These are phyloP conservation scores for Oxyruncus cristatus DNA, from an alignment of 2,113 vertebrate species.

Conservation along the genomic window DNA sequence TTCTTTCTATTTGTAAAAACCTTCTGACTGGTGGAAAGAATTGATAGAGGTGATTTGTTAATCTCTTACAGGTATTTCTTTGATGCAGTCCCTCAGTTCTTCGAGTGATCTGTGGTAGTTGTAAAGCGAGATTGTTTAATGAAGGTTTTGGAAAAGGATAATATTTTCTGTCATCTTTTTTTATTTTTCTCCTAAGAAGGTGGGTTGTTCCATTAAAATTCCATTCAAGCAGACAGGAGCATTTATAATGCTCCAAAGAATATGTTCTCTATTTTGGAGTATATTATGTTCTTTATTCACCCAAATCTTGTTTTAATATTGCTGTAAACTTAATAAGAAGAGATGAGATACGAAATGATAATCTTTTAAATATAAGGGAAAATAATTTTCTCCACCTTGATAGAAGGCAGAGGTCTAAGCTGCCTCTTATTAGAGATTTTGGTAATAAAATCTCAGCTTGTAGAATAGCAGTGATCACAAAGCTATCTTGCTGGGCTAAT, in stretches of 20 bases:
- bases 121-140: conserved; percentile 9
- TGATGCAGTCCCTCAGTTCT: background rate
- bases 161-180: conserved; percentile 8
- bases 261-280: conserved; percentile 48
- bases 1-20: background rate
- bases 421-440: conserved; percentile 63
- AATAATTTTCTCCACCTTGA: conserved; percentile 65
- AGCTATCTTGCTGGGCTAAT: conserved; percentile 58
- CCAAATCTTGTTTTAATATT: conserved; percentile 74
- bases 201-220: conserved; percentile 59
- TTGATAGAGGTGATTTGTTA: background rate
- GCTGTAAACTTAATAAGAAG: conserved; percentile 69
- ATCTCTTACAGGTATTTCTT: background rate
- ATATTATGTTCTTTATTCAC: conserved; percentile 70
- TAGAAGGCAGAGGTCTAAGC: conserved; percentile 50
- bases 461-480: conserved; percentile 46
- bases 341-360: conserved; percentile 63
- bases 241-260: conserved; percentile 59
- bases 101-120: background rate
- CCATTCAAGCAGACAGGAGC: conserved; percentile 45
- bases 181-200: background rate
- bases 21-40: background rate
- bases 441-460: conserved; percentile 60
- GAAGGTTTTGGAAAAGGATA: background rate
- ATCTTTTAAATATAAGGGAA: conserved; percentile 64